A percentile compares a stretch with the other conserved stretches of the same genome.
These are phyloP conservation scores for Oxygymnocypris stewartii DNA, from an alignment of 2,113 vertebrate species.

Conservation along the genomic window DNA sequence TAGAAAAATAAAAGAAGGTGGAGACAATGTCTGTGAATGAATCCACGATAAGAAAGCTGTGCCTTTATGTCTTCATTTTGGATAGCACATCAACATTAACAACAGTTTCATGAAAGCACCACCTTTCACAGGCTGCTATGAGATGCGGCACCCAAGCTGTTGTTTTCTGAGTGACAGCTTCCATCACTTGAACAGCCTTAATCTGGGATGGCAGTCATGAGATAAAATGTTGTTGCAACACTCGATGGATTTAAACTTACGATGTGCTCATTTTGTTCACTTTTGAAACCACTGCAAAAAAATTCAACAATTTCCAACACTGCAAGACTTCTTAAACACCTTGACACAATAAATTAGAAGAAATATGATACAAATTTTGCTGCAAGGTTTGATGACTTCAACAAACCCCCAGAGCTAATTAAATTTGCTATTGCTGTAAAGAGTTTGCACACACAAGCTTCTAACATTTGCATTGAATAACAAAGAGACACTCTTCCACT, in stretches of 20 bases:
- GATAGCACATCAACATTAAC: neutral
- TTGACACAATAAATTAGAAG: neutral
- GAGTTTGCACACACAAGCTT: neutral
- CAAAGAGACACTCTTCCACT: no score
- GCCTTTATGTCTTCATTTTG: neutral
- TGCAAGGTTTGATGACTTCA: neutral
- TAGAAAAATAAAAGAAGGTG: neutral
- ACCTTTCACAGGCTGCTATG: neutral
- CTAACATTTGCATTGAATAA: neutral
- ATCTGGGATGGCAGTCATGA: neutral
- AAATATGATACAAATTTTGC: neutral
- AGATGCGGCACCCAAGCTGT: neutral
- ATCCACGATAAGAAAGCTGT: neutral
- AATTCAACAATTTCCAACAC: neutral
- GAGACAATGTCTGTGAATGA: neutral
- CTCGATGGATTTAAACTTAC: neutral
- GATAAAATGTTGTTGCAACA: neutral
- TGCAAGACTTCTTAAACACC: neutral
- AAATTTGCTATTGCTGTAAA: neutral
- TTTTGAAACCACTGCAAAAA: neutral
- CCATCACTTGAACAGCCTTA: neutral
- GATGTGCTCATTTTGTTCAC: neutral
- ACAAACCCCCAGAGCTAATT: neutral
- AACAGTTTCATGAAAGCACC: neutral
- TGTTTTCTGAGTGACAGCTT: constrained; percentile 13